Base-by-base conservation (phyloP, 2,113 vertebrate genomes). In the Heterochromis multidens region DNA sequence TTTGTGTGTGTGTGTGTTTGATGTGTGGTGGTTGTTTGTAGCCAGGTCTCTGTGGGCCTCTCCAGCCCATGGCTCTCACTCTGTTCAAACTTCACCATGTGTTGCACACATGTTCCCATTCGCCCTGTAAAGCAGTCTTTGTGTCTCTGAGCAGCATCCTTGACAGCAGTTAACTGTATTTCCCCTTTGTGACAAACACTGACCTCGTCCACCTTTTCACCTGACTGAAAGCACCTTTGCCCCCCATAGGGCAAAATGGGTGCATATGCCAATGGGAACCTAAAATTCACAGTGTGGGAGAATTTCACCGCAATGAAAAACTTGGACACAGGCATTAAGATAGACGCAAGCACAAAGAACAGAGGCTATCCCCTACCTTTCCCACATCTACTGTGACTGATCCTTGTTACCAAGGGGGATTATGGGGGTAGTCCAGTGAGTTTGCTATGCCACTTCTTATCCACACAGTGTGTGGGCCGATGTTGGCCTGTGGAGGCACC, bases 101-200 rank as follows among this genome's bases (percentile, higher is more conserved):
- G 96, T 87, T 94, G 87, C 80, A 17, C 95, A 96, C 92, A 95
- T 96, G 96, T 95, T 94, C 77, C 88, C 72, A 84, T 85, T 82
- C 80, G 77, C 85, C 52, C 85, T 63, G 89, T 95, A 94, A 95
- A 93, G 93, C 84, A 87, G 84, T 89, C 94, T 94, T 94, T 95
- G 94, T 95, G 89, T 83, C 77, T 80, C 83, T 74, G 72, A 91
- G 91, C 93, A 85, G 93, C 92, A 94, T 95, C 92, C 90, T 87
- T 90, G 81, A 91, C 78, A 86, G 88, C 87, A 82, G 91, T 94
- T 92, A 91, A 54, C 70, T 31, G 46, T 87, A 91, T 91, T 91
- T 93, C 83, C 91, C 82, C 83, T 86, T 74, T 72, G 85, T 87
- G 91, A 78, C 89, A 84, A 88, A 90, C 85, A 52, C 61, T 86